These are phyloP conservation scores for Pteropus alecto DNA, from an alignment of 2,113 vertebrate genomes.

Conservation along the genomic window DNA sequence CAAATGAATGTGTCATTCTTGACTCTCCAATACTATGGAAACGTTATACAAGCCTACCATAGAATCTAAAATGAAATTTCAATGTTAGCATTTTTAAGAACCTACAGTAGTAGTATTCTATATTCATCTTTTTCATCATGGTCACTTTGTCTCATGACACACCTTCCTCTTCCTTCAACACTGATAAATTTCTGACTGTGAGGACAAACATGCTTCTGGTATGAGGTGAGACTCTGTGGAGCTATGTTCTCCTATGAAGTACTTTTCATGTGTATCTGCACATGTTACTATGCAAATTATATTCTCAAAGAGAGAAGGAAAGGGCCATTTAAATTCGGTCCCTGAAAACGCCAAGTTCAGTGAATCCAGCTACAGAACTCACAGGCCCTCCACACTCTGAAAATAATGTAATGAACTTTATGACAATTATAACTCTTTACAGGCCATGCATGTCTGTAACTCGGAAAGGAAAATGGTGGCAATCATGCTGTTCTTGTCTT, in stretches of 20 bases:
- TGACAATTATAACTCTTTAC: constrained; percentile 38
- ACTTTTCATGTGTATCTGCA: background rate
- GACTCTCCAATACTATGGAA: background rate
- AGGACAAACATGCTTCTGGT: background rate
- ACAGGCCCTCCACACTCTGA: constrained; percentile 51
- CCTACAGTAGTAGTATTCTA: background rate
- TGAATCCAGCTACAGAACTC: constrained; percentile 43
- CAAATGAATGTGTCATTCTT: background rate
- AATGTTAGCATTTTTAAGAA: background rate
- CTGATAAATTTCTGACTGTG: background rate
- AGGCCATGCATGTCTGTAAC: constrained; percentile 19
- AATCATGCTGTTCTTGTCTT: constrained; percentile 15
- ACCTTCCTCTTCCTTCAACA: background rate
- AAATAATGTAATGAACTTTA: constrained; percentile 27
- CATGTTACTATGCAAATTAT: background rate
- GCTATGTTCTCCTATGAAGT: rapidly evolving
- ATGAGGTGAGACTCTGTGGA: background rate
- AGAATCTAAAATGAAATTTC: background rate
- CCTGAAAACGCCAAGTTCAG: constrained; percentile 39
- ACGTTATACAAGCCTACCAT: background rate
- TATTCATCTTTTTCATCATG: background rate
- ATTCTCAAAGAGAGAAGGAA: background rate
- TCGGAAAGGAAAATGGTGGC: background rate
- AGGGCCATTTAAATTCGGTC: background rate
- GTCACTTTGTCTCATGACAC: background rate